Conservation (phyloP, 2,113 vertebrate species). For the Pollimyrus isidori region DNA sequence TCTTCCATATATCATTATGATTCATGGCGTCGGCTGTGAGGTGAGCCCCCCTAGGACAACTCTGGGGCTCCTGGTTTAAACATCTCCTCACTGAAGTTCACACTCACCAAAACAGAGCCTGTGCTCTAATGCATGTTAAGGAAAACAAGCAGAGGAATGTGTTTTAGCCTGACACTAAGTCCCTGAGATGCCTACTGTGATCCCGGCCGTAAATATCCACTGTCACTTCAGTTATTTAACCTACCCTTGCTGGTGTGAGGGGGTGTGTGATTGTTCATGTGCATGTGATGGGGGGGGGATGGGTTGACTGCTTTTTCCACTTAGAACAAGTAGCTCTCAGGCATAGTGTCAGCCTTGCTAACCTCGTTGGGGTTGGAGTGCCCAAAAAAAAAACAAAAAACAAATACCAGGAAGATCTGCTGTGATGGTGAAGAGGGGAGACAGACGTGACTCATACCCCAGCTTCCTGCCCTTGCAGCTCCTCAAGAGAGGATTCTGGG, state of each 20-base stretch:
- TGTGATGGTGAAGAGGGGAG: neutral
- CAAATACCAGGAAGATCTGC: neutral
- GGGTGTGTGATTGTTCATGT: neutral
- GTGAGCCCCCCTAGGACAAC: neutral
- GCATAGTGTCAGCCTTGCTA: conserved; percentile 15
- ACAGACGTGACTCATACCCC: conserved; percentile 20
- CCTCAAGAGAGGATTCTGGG: conserved; percentile 22
- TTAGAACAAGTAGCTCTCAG: neutral
- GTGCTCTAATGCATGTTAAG: conserved; percentile 20
- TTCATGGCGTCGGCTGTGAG: neutral
- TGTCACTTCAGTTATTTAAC: conserved; percentile 7
- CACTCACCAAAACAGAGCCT: conserved; percentile 5
- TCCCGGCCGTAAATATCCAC: conserved; percentile 11
- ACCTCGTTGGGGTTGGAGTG: conserved; percentile 12
- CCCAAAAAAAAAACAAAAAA: neutral
- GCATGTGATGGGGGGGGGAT: neutral
- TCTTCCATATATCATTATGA: neutral
- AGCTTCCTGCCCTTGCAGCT: neutral
- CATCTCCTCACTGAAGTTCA: neutral
- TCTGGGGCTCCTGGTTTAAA: conserved; percentile 16
- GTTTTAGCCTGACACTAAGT: neutral
- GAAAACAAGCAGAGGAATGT: conserved; percentile 16
- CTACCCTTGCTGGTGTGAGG: neutral
- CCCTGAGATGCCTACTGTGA: neutral
- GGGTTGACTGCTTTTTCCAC: neutral